Evolutionary conservation across 2,888 invertebrate species (phyloP), one percentile per base, ranked within the genome.

Genomic region (Ischnus inquisitorius): DNA sequence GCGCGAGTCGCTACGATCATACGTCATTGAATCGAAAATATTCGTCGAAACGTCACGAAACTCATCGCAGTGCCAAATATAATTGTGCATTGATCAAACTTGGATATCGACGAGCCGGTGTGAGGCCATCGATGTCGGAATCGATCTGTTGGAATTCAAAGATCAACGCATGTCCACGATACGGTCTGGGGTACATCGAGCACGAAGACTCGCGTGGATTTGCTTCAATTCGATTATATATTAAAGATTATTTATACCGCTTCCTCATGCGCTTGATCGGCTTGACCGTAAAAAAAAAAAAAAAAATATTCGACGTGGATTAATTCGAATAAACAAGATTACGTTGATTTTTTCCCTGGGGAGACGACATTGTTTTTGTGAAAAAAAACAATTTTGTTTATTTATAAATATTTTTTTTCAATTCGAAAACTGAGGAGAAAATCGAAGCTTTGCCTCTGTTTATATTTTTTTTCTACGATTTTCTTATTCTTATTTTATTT

Each of bases 111-210:
- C 19, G 28, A 48, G 46, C 19, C 48, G 16, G 46, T 74, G 46
- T 74, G 62, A 16, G 74, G 64, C 28, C 46, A 74, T 74, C 46
- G 48, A 74, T 46, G 74, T 48, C 74, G 28, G n/a, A 19, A 12
- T 0, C n/a, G 48, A 64, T 34, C 3, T 25, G 10, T 6, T 1
- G 51, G 48, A 64, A 75, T 64, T 64, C 34, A 51, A 25, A 64
- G 46, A 64, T 75, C 46, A 39, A 51, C 39, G 1, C 22, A 22
- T n/a, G 14, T 19, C 5, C 41, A 4, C 8, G 46, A 48, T 39
- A 75, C 8, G 14, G 14, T 69, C 6, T 12, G 22, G 22, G 4
- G 16, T 41, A 39, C 28, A n/a, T 34, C 34, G 34, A n/a, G n/a
- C 5, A 69, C 51, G 39, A 54, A 54, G 54, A 12, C 19, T 5